Evolutionary conservation across 2,797 vertebrate species (phyloP), one percentile per base, ranked within the genome.

Genomic region (Sciaenops ocellatus): DNA sequence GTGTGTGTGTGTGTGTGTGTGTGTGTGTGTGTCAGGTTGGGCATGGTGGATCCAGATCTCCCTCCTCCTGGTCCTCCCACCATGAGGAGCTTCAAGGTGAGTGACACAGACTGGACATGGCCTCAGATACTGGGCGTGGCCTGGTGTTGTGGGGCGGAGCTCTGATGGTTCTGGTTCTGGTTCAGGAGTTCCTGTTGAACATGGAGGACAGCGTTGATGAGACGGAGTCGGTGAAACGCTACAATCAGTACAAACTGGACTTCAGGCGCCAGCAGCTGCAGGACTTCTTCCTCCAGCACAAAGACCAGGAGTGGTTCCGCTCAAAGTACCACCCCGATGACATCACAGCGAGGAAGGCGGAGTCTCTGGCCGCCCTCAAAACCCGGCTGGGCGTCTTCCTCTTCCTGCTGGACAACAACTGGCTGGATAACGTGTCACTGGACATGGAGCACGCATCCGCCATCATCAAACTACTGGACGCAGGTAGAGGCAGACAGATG

Each of bases 231-330:
- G 97, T 98, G 0, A 97, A 97, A 59, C 96, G 97, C 30, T 98
- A 98, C 80, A 98, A 98, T 8, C 97, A 98, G 87, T 98, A 98
- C 82, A 98, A 98, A 56, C 90, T 98, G 68, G 97, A 98, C 80
- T 98, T 98, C 90, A 89, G 97, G 0, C 94, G 97, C 0, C 97
- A 98, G 91, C 97, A 97, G 94, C 97, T 98, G 93, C 97, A 98
- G 90, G 97, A 98, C 47, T 98, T 98, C 91, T 98, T 98, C 92
- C 86, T 98, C 46, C 94, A 96, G 0, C 97, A 98, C 87, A 98
- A 98, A 84, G 96, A 97, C 0, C 96, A 98, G 87, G 97, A 98
- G 94, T 98, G 97, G 97, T 98, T 98, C 59, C 95, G 97, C 3
- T 96, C 96, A 1, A 97, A 96, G 82, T 98, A 97, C 82, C 97